A percentile compares a stretch with the other conserved stretches of the same genome.
These are phyloP conservation scores for Acropora tenuis DNA, from an alignment of 64 coral and sea anemone species.

Conservation along the genomic window DNA sequence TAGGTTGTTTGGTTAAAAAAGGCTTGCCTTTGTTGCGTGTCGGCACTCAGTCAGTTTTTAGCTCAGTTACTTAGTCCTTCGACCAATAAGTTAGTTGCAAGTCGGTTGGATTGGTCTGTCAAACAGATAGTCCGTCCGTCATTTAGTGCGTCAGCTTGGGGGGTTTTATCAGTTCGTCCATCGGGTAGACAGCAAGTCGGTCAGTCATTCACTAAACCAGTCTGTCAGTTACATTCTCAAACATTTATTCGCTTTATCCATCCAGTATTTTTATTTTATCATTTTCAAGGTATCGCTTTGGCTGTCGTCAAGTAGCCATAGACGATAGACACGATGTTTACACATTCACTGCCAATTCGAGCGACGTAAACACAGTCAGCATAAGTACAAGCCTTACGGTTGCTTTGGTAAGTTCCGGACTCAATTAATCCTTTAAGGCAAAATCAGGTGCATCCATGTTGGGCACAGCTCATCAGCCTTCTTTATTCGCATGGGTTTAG, in stretches of 20 bases:
- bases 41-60: too few relatives aligned
- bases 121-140: too few relatives aligned
- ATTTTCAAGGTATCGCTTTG: conserved; percentile 87
- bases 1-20: too few relatives aligned
- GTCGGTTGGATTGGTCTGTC: too few relatives aligned
- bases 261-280: background rate
- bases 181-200: too few relatives aligned
- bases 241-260: background rate
- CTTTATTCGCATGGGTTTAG: background rate
- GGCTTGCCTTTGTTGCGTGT: too few relatives aligned
- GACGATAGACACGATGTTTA: conserved; percentile 58
- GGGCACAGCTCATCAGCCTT: background rate
- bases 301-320: conserved; percentile 91
- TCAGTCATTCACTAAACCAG: background rate
- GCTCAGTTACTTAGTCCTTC: too few relatives aligned
- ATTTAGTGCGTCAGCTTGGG: too few relatives aligned
- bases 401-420: conserved; percentile 80
- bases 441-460: too few relatives aligned
- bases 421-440: too few relatives aligned
- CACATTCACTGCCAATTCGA: conserved; percentile 43
- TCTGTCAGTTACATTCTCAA: background rate
- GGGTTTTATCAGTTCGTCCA: too few relatives aligned
- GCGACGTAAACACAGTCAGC: conserved; percentile 19
- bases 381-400: conserved; percentile 61
- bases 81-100: too few relatives aligned